A percentile compares a stretch with the other conserved stretches of the same genome.
Evolutionary conservation across 2,113 vertebrate species (phyloP).

Genomic region (Microtus ochrogaster): DNA sequence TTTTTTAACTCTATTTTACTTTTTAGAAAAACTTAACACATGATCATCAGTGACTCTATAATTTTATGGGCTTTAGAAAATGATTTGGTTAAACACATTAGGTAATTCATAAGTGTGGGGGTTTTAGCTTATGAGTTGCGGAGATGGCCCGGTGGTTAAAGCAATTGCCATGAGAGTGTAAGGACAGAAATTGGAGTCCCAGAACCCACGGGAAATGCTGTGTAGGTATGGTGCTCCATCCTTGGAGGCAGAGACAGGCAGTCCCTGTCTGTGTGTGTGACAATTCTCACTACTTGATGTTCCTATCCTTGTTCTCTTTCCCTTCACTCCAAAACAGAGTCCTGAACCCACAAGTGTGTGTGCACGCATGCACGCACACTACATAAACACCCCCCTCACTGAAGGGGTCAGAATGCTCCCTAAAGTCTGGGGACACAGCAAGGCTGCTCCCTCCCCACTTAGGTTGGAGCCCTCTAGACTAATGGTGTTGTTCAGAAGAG

Average conservation of each 20-base stretch:
- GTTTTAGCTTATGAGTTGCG: not conserved
- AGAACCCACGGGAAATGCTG: not conserved
- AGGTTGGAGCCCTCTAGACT: not conserved
- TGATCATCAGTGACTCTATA: not conserved
- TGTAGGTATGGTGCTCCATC: not conserved
- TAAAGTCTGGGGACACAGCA: not conserved
- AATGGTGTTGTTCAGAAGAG: not conserved
- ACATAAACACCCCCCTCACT: not conserved
- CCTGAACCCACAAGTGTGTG: too few relatives aligned
- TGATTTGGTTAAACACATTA: not conserved
- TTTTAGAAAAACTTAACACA: not conserved
- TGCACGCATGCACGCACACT: rapidly evolving
- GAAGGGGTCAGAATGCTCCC: not conserved
- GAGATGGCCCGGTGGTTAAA: not conserved
- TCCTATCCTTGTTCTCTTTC: too few relatives aligned
- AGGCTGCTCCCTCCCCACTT: too few relatives aligned
- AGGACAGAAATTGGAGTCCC: not conserved
- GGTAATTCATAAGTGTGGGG: not conserved
- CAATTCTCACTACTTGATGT: rapidly evolving
- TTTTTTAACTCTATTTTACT: not conserved
- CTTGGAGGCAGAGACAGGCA: not conserved
- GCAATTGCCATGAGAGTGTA: not conserved
- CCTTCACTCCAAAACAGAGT: not conserved
- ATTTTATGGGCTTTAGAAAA: not conserved
- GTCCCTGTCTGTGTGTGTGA: too few relatives aligned